Conservation (phyloP, 2,797 vertebrate species). For the Calcarius lapponicus region DNA sequence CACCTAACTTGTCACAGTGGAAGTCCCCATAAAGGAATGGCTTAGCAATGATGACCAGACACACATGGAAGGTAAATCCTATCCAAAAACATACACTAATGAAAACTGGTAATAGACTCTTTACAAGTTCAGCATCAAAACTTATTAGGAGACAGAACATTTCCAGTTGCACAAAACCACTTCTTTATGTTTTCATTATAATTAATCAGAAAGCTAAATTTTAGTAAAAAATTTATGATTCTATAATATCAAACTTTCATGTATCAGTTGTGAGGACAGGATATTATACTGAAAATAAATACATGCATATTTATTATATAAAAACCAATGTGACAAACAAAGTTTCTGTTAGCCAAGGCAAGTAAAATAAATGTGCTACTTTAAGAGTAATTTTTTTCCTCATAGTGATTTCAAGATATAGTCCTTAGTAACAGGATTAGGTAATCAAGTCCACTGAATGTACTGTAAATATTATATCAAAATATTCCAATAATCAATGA, state of each 20-base stretch:
- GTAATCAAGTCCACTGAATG: background rate
- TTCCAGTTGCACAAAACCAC: background rate
- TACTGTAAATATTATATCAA: background rate
- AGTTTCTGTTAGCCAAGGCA: background rate
- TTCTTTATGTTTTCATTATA: background rate
- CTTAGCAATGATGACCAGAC: background rate
- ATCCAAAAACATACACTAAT: background rate
- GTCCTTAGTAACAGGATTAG: background rate
- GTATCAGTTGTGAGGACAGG: background rate
- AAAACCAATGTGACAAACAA: background rate
- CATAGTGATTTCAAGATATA: background rate
- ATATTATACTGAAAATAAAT: background rate
- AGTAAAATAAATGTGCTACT: background rate
- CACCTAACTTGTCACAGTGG: background rate
- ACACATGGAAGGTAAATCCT: background rate
- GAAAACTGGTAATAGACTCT: background rate
- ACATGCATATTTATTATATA: background rate
- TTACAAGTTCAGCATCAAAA: background rate
- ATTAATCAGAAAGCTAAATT: background rate
- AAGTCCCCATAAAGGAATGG: background rate
- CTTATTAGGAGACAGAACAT: background rate
- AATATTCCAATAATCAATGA: background rate
- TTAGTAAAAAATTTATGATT: background rate
- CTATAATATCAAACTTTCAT: background rate
- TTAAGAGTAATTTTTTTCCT: background rate